Evolutionary conservation across 2,888 invertebrate species (phyloP).

Genomic region (Pachymerium ferrugineum): DNA sequence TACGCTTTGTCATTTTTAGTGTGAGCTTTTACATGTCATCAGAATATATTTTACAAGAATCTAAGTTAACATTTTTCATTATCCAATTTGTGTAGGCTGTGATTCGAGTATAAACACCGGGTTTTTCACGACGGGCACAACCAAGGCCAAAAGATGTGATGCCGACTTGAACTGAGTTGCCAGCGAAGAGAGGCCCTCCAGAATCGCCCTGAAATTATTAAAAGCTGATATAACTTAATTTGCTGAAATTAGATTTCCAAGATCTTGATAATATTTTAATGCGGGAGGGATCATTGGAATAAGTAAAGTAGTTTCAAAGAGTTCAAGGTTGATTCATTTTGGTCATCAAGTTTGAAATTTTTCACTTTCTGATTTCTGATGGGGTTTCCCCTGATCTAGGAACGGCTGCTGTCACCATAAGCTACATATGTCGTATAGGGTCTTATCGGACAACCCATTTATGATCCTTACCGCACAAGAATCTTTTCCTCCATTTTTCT

Average conservation of each 20-base stretch:
- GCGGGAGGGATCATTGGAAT: too few species aligned
- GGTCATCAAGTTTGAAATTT: too few species aligned
- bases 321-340: too few species aligned
- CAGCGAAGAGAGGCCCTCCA: constrained; percentile 52
- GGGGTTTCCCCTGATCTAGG: too few species aligned
- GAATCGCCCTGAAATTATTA: constrained; percentile 52
- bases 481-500: constrained; percentile 30
- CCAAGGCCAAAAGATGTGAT: constrained; percentile 58
- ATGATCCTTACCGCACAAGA: constrained; percentile 31
- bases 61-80: neutral
- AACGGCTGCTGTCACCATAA: too few species aligned
- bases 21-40: neutral
- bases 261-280: too few species aligned
- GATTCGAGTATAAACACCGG: constrained; percentile 33
- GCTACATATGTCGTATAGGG: too few species aligned
- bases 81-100: constrained; percentile 29
- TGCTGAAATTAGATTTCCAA: neutral
- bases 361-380: too few species aligned
- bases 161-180: constrained; percentile 49
- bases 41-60: neutral
- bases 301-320: too few species aligned
- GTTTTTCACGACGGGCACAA: constrained; percentile 31
- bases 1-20: neutral
- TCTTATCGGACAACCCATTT: neutral
- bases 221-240: neutral